These are phyloP conservation scores for Willowsia nigromaculata DNA, from an alignment of 2,888 invertebrate genomes.

Conservation along the genomic window DNA sequence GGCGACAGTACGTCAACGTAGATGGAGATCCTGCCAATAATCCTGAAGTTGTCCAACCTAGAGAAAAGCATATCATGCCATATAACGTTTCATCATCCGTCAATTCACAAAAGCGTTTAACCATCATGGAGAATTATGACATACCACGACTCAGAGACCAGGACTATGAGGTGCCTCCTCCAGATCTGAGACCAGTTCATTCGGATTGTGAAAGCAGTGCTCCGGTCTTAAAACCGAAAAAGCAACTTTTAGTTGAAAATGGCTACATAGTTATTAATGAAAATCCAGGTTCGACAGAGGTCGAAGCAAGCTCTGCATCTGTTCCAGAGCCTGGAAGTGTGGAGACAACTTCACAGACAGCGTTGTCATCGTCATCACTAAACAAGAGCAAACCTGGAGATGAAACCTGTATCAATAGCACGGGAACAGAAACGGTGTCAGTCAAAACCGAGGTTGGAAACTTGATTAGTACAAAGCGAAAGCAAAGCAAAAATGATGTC, in stretches of 20 bases:
- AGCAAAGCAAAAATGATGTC: neutral
- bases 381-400: no score
- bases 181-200: conserved; percentile 62
- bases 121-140: conserved; percentile 65
- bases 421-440: neutral
- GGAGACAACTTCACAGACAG: no score
- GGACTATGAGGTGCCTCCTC: conserved; percentile 74
- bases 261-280: no score
- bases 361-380: no score
- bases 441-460: neutral
- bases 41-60: conserved; percentile 20
- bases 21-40: conserved; percentile 46
- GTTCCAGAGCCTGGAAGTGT: no score
- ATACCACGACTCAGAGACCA: conserved; percentile 60
- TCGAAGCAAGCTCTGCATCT: no score
- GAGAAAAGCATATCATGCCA: neutral
- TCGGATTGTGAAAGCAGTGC: neutral
- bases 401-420: neutral
- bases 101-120: neutral
- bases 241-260: conserved; percentile 19
- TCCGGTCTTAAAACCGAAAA: conserved; percentile 55
- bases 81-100: neutral
- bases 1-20: conserved; percentile 19
- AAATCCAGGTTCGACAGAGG: no score
- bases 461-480: neutral